Conservation (phyloP, 2,888 invertebrate species). For the Alviniconcha strummeri region DNA sequence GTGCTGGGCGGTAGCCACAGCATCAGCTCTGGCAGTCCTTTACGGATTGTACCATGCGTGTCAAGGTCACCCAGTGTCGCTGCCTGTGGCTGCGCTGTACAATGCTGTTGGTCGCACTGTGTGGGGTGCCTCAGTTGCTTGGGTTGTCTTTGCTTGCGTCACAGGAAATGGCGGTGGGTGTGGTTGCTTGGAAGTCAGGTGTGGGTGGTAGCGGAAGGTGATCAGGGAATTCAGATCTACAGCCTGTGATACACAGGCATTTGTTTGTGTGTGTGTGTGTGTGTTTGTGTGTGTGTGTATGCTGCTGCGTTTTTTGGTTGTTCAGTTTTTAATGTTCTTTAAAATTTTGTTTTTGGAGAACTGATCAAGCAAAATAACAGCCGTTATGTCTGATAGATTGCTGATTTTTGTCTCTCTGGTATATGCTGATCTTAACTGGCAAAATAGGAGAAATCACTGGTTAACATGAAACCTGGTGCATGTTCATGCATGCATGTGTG, state of each 20-base stretch:
- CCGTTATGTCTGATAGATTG: neutral
- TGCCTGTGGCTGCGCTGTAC: slow-evolving; percentile 67
- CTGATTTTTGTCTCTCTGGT: neutral
- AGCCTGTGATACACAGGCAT: neutral
- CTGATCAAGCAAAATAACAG: neutral
- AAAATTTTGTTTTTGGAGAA: neutral
- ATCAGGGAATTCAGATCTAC: neutral
- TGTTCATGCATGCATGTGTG: no score
- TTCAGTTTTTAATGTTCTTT: neutral
- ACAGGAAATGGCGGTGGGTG: slow-evolving; percentile 75
- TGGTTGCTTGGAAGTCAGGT: neutral
- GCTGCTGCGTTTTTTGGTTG: no score
- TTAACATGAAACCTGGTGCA: no score
- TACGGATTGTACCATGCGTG: slow-evolving; percentile 67
- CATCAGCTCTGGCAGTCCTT: slow-evolving; percentile 57
- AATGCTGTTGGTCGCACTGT: slow-evolving; percentile 73
- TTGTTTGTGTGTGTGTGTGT: no score
- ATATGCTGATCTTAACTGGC: neutral
- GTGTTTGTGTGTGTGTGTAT: neutral
- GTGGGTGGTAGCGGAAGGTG: neutral
- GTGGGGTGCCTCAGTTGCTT: slow-evolving; percentile 76
- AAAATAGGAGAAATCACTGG: no score
- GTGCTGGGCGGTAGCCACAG: slow-evolving; percentile 65
- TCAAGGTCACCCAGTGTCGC: slow-evolving; percentile 47
- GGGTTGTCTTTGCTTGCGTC: slow-evolving; percentile 77